phyloP scores from a whole-genome alignment of 53 echinoderm and acorn worm genomes.

The Holothuria leucospilota region DNA sequence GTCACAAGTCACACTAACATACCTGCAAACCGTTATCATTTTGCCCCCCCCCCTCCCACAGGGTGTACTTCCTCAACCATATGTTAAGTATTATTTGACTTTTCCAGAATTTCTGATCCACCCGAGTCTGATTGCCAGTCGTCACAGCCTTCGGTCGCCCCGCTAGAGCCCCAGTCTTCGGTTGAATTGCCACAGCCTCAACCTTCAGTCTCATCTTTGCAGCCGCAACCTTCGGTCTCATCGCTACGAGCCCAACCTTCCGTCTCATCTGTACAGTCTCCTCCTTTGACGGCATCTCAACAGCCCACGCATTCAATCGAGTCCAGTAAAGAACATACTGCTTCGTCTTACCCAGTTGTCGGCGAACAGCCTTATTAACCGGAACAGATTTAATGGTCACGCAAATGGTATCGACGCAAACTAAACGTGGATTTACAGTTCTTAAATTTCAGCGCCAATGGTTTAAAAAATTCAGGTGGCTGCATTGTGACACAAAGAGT shows the following conservation, averaged over 20 bases:
- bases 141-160: not conserved
- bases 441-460: conserved; percentile 36
- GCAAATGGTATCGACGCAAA: conserved; percentile 30
- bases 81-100: not conserved
- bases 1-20: too few species aligned
- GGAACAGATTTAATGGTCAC: conserved; percentile 25
- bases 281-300: conserved; percentile 6
- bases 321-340: conserved; percentile 21
- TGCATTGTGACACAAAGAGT: conserved; percentile 11
- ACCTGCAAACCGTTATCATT: too few species aligned
- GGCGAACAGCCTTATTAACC: not conserved
- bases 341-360: conserved; percentile 8
- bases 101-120: conserved; percentile 12
- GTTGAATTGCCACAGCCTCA: conserved; percentile 17
- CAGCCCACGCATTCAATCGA: not conserved
- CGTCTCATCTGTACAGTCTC: conserved; percentile 16
- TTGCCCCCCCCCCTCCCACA: too few species aligned
- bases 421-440: conserved; percentile 26
- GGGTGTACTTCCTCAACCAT: too few species aligned
- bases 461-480: conserved; percentile 2
- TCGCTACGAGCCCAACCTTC: conserved; percentile 16
- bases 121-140: conserved; percentile 1
- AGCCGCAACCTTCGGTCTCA: conserved; percentile 8
- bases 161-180: not conserved
- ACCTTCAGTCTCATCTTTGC: conserved; percentile 20